phyloP scores from a whole-genome alignment of 2,888 invertebrate species.

The Cryptocephalus primarius region DNA sequence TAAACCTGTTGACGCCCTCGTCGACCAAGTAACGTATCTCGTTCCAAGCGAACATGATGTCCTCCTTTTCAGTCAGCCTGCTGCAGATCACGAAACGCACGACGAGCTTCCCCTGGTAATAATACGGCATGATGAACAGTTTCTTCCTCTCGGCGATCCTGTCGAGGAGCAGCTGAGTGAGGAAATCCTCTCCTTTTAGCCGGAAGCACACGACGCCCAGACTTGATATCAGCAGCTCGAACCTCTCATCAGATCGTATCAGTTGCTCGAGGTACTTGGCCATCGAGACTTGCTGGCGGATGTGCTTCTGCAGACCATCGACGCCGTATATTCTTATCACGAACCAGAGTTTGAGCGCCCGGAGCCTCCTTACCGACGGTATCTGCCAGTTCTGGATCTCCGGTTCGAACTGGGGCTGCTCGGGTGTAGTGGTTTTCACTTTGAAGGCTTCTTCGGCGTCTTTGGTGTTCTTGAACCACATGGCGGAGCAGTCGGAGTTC shows the following conservation, averaged over 20 bases:
- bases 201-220: conserved; percentile 78
- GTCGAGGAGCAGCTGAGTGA: conserved; percentile 61
- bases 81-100: conserved; percentile 78
- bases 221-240: conserved; percentile 52
- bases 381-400: conserved; percentile 86
- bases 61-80: conserved; percentile 52
- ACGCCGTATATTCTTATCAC: conserved; percentile 75
- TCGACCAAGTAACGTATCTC: conserved; percentile 18
- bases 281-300: conserved; percentile 62
- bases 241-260: conserved; percentile 59
- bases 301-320: conserved; percentile 64
- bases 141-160: conserved; percentile 63
- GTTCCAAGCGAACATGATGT: conserved; percentile 62
- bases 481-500: conserved; percentile 90
- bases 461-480: conserved; percentile 79
- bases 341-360: conserved; percentile 90
- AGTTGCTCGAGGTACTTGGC: conserved; percentile 70
- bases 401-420: conserved; percentile 44
- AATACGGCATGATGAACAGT: conserved; percentile 73
- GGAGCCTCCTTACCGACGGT: conserved; percentile 75
- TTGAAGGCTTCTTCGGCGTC: conserved; percentile 77
- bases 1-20: background rate
- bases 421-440: conserved; percentile 37
- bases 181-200: conserved; percentile 52
- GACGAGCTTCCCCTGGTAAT: conserved; percentile 54